phyloP scores from a whole-genome alignment of 2,888 invertebrate genomes.

The Periphyllus acericola region DNA sequence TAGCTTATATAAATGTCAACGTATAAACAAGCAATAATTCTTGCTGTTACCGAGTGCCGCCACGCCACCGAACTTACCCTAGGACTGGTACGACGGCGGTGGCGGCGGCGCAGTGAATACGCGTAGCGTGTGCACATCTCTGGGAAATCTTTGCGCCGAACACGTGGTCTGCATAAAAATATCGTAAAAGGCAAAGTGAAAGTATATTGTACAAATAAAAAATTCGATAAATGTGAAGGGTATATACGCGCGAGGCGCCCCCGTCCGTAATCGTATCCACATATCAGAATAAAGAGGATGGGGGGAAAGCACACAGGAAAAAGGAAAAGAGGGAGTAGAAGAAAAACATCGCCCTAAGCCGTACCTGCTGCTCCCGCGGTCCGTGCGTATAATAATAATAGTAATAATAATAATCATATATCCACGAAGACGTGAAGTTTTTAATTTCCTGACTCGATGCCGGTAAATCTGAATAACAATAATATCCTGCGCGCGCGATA shows the following conservation, averaged over 20 bases:
- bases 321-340: not conserved
- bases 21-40: conserved; percentile 62
- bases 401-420: not conserved
- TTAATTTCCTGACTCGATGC: conserved; percentile 46
- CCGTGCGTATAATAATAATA: too few relatives aligned
- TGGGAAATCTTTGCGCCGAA: conserved; percentile 47
- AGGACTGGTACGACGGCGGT: not conserved
- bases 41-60: conserved; percentile 43
- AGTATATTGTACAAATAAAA: conserved; percentile 16
- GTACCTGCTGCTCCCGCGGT: not conserved
- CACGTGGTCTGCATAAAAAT: conserved; percentile 58
- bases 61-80: not conserved
- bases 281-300: not conserved
- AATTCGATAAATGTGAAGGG: not conserved
- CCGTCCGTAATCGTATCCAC: not conserved
- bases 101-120: not conserved
- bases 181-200: conserved; percentile 58
- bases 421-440: not conserved
- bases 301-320: not conserved
- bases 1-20: conserved; percentile 61
- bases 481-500: not conserved
- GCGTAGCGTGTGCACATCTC: not conserved
- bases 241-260: not conserved
- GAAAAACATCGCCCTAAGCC: not conserved
- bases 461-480: conserved; percentile 19